Conservation (phyloP, 1,140 invertebrate species). For the Danaus melanippus region DNA sequence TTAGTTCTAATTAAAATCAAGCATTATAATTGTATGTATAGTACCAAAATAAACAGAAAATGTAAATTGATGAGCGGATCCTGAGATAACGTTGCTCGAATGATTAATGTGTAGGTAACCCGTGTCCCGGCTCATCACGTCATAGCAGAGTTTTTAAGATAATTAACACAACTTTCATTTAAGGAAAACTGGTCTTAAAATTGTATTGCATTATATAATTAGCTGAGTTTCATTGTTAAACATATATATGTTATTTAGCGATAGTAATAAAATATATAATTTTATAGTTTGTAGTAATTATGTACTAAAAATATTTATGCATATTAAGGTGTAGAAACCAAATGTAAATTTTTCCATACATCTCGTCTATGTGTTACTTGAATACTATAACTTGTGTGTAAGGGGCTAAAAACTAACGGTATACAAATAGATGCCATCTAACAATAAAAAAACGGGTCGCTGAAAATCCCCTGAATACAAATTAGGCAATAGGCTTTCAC, state of each 20-base stretch:
- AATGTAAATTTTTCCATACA: too few species aligned
- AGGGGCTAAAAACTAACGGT: constrained; percentile 7
- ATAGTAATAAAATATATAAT: too few species aligned
- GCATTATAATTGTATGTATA: constrained; percentile 9
- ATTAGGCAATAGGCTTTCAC: constrained; percentile 20
- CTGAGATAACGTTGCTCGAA: constrained; percentile 21
- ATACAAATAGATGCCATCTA: constrained; percentile 18
- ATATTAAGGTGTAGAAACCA: too few species aligned
- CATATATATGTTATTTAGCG: too few species aligned
- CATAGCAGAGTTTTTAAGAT: constrained; percentile 20
- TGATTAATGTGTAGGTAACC: constrained; percentile 30
- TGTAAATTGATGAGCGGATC: constrained; percentile 26
- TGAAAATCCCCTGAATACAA: constrained; percentile 19
- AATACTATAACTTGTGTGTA: constrained; percentile 6
- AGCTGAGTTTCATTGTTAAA: too few species aligned
- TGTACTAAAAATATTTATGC: too few species aligned
- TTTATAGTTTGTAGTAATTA: too few species aligned
- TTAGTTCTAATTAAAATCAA: neutral
- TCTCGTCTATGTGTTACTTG: too few species aligned
- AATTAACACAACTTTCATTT: constrained; percentile 17
- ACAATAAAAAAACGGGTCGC: constrained; percentile 12
- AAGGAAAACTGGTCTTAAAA: neutral
- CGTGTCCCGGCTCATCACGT: constrained; percentile 19
- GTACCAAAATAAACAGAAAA: constrained; percentile 25
- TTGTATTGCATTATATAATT: too few species aligned